These are phyloP conservation scores for Holothuria scabra DNA, from an alignment of 53 echinoderm and acorn worm genomes.

Conservation along the genomic window DNA sequence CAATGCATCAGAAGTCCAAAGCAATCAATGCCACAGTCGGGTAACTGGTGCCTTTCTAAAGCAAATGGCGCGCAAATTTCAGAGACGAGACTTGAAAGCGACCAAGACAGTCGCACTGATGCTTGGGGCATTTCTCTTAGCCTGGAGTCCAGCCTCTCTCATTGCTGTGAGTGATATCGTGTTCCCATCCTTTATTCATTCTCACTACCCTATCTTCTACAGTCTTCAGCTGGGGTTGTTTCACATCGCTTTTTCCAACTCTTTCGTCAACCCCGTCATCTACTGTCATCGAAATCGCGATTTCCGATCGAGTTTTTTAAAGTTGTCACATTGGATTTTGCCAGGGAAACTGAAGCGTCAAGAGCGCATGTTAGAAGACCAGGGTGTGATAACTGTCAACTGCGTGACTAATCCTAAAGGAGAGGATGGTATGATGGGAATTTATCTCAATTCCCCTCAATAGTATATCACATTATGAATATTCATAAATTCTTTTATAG, in stretches of 20 bases:
- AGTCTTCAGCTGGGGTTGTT: slow-evolving; percentile 63
- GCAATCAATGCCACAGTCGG: neutral
- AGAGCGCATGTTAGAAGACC: slow-evolving; percentile 2
- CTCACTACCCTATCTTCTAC: slow-evolving; percentile 45
- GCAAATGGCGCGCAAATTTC: slow-evolving; percentile 3
- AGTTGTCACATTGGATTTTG: neutral
- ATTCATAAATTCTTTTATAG: no score
- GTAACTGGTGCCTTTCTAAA: slow-evolving; percentile 2
- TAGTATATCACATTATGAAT: no score
- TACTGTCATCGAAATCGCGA: slow-evolving; percentile 70
- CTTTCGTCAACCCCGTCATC: slow-evolving; percentile 67
- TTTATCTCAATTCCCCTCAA: no score
- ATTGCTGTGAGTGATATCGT: slow-evolving; percentile 63
- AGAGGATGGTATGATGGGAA: no score
- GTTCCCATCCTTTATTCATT: slow-evolving; percentile 50
- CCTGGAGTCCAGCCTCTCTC: slow-evolving; percentile 63
- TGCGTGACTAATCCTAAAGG: neutral
- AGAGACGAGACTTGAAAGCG: slow-evolving; percentile 66
- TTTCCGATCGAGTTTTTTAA: slow-evolving; percentile 58
- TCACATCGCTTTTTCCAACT: slow-evolving; percentile 68
- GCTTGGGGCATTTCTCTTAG: slow-evolving; percentile 62
- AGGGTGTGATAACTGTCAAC: slow-evolving; percentile 3
- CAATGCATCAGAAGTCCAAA: slow-evolving; percentile 15
- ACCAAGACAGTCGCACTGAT: slow-evolving; percentile 69
- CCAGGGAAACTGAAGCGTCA: neutral